A percentile compares a stretch with the other conserved stretches of the same genome.
phyloP scores from a whole-genome alignment of 2,888 invertebrate genomes.

The Scotopteryx bipunctaria region DNA sequence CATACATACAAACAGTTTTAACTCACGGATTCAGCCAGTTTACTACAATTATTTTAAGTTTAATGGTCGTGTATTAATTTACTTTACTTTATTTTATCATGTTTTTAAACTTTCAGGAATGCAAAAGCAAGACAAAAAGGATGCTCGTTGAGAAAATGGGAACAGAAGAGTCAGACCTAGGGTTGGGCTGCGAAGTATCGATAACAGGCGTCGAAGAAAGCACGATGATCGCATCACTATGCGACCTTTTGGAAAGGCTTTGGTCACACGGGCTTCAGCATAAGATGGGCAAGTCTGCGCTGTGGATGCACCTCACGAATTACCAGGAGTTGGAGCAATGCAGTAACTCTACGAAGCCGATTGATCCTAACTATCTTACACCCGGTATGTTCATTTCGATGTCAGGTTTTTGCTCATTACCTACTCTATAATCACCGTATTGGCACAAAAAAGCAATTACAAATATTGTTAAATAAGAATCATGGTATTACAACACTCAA shows the following conservation, averaged over 20 bases:
- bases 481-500: too few species aligned
- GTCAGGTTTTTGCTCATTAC: too few species aligned
- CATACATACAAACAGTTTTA: too few species aligned
- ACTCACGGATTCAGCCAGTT: too few species aligned
- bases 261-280: slow-evolving; percentile 99
- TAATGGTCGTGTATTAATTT: too few species aligned
- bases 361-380: slow-evolving; percentile 80
- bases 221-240: slow-evolving; percentile 98
- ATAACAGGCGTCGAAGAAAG: slow-evolving; percentile 95
- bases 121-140: slow-evolving; percentile 97
- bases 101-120: slow-evolving; percentile 89
- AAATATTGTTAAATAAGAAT: too few species aligned
- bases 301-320: slow-evolving; percentile 97
- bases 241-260: slow-evolving; percentile 97
- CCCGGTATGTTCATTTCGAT: slow-evolving; percentile 64
- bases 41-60: too few species aligned
- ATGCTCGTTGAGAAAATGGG: slow-evolving; percentile 99
- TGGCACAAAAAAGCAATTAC: too few species aligned
- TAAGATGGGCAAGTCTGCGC: slow-evolving; percentile 97
- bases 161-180: slow-evolving; percentile 96
- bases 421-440: too few species aligned
- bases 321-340: slow-evolving; percentile 93
- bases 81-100: too few species aligned
- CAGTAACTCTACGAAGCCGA: slow-evolving; percentile 77
- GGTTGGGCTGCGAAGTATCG: slow-evolving; percentile 91